phyloP scores from a whole-genome alignment of 2,888 invertebrate genomes.

The Magallana nippona region DNA sequence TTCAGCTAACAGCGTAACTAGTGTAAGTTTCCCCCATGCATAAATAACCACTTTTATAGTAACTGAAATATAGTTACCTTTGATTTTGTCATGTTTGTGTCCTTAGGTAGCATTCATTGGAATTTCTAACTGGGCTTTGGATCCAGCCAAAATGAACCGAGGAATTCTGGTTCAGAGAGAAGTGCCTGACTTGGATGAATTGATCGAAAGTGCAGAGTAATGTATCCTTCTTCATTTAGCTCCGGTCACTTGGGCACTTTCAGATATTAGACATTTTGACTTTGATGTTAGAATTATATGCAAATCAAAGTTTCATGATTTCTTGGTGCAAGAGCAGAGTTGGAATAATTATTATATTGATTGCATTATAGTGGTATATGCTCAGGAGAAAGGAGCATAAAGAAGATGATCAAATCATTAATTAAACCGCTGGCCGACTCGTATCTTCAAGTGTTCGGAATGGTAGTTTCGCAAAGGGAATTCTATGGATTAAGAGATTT shows the following conservation, averaged over 20 bases:
- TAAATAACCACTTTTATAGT: too few species aligned
- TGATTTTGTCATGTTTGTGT: not conserved
- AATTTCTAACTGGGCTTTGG: slow-evolving; percentile 79
- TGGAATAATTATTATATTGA: not conserved
- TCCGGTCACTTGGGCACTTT: too few species aligned
- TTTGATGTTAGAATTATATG: too few species aligned
- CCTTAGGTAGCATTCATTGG: slow-evolving; percentile 76
- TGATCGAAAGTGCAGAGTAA: slow-evolving; percentile 61
- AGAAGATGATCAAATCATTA: slow-evolving; percentile 55
- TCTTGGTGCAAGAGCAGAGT: too few species aligned
- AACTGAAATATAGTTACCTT: not conserved
- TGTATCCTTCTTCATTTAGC: too few species aligned
- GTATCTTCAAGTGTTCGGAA: slow-evolving; percentile 69
- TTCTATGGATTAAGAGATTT: slow-evolving; percentile 77
- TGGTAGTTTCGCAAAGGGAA: slow-evolving; percentile 66
- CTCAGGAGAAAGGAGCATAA: slow-evolving; percentile 55
- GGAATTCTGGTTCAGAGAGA: slow-evolving; percentile 76
- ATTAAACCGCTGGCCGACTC: slow-evolving; percentile 68
- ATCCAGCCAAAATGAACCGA: slow-evolving; percentile 79
- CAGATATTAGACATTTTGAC: too few species aligned
- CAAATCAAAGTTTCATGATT: too few species aligned
- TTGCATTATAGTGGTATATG: slow-evolving; percentile 67
- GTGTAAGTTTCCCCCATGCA: too few species aligned
- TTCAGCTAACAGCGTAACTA: too few species aligned
- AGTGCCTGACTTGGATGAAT: slow-evolving; percentile 61